Base-by-base conservation (phyloP, 2,888 invertebrate species). In the Archaeoteleia sp. region DNA sequence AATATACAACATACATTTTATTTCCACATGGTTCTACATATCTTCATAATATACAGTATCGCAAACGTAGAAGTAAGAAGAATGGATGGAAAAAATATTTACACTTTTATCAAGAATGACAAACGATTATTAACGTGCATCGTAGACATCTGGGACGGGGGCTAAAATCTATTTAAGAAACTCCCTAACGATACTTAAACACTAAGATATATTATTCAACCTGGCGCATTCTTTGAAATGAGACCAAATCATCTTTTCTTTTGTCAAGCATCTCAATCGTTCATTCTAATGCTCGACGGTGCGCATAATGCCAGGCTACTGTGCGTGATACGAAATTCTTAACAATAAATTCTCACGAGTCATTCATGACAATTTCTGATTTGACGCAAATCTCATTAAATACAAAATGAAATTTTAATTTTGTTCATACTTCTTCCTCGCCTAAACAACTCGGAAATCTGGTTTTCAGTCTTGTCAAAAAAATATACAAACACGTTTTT, bases 1-100 rank as follows among this genome's bases (percentile, higher is more conserved):
- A 84, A 82, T 83, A 82, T 81, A 83, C 79, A 84, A 80, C 74
- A 71, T 78, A 82, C 71, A 78, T 71, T 84, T 84, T 83, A 83
- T 84, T 80, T 77, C 73, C 73, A 72, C 74, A 73, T 74, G 70
- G 58, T 70, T 71, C 74, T 78, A 76, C 73, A 76, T 73, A 61
- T 42, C 49, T 25, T 65, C 70, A 60, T 70, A 73, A 72, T 67
- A 69, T 74, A 74, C 71, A 73, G 65, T 71, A 72, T 72, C 67
- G 70, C 58, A 71, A 53, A 53, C 61, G 58, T 63, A 58, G 53
- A 27, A 53, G 55, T 46, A 25, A 40, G 57, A 62, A 53, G 63
- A 67, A 73, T 74, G 69, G 42, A 69, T 73, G 60, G 57, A 48
- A 63, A 74, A 66, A 76, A 67, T 83, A 84, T 84, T 79, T 83